Conservation (phyloP, 2,797 vertebrate species). For the Varecia variegata region DNA sequence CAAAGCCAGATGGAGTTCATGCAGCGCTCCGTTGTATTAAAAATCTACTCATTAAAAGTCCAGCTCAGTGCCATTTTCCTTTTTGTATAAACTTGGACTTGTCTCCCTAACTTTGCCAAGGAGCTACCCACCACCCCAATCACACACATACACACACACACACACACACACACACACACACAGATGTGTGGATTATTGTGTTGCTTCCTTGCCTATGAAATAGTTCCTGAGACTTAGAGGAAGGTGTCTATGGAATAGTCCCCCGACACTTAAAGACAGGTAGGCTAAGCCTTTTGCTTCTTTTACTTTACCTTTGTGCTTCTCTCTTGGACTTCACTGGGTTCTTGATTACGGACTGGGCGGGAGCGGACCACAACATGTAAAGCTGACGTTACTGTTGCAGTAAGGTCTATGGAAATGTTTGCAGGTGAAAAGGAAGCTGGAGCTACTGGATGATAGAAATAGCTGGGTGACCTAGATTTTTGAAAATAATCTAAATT, state of each 20-base stretch:
- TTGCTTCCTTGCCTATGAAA: background rate
- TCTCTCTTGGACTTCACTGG: background rate
- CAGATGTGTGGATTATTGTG: no score
- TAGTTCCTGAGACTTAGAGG: background rate
- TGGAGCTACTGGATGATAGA: background rate
- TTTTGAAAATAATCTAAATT: conserved; percentile 18
- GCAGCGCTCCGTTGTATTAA: background rate
- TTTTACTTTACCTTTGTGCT: background rate
- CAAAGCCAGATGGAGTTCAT: background rate
- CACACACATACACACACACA: accelerated
- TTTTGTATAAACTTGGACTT: background rate
- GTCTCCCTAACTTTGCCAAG: background rate
- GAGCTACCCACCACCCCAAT: accelerated
- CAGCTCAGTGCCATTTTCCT: background rate
- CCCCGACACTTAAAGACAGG: no score
- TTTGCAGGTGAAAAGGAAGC: background rate
- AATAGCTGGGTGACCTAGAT: background rate
- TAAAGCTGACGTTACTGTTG: background rate
- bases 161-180: accelerated
- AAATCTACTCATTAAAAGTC: background rate
- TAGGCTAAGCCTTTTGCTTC: background rate
- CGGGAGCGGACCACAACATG: background rate
- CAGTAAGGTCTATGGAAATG: background rate
- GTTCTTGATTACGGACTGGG: background rate
- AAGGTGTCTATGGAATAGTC: background rate